Base-by-base conservation (phyloP, 23 tunicate genomes). In the Clavelina lepadiformis region DNA sequence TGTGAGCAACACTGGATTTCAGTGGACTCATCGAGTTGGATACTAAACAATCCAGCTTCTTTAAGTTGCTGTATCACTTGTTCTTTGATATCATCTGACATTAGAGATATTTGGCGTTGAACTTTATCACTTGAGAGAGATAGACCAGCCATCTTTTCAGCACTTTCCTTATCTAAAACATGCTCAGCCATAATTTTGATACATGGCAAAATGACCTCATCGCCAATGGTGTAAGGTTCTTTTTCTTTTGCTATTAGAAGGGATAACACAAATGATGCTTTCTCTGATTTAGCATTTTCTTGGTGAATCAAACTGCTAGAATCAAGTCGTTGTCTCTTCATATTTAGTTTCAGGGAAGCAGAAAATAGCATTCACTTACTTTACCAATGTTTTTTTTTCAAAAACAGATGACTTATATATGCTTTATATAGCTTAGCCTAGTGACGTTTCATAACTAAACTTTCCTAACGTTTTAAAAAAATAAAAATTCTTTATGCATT, bases 151-250 rank as follows among this genome's bases (percentile, higher is more conserved):
- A 59, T 61, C 61, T 73, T 73, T 18, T 56, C 79, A 38, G 8
- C 79, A 44, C 79, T 73, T 24, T 35, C 56, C 20, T 73, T 38
- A 25, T 71, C 78, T 21, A 73, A 57, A 59, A 73, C 5, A 21
- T 38, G 21, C n/a, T 73, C 61, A 1, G 46, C 71, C 7, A 58
- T 73, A 60, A 60, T 73, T 35, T 37, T 23, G 38, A 61, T 2
- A 35, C 79, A 73, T 8, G 79, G 79, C 57, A 60, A 60, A n/a
- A 73, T 69, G 44, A 73, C 57, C 24, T 69, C 61, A 58, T 71
- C 79, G 18, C 79, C 79, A 35, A 73, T 73, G 0, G 71, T 73
- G 38, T 73, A 69, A 0, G 77, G 72, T 0, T 61, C 61, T 35
- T 71, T 71, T 38, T 35, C 1, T 47, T 73, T 60, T 13, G 79